Evolutionary conservation across 2,888 invertebrate species (phyloP), one percentile per base, ranked within the genome.

Genomic region (Oscheius myriophilus): DNA sequence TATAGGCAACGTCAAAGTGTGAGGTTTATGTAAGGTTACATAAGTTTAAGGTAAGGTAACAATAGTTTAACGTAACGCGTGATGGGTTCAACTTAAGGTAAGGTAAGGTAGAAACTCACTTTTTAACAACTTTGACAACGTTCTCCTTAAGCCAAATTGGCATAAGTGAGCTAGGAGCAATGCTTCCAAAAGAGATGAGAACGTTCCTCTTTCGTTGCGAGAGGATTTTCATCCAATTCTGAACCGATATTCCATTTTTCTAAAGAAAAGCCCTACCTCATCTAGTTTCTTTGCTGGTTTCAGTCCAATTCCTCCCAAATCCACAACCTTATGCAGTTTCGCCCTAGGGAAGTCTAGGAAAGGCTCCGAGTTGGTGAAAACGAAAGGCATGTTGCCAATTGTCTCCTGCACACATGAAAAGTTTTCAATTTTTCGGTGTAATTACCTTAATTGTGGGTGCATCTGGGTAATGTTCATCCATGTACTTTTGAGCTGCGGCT

Each of bases 121-220:
- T 41, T 21, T 58, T 26, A 11, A 45, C n/a, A 2, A 66, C 58
- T 49, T 45, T 66, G 18, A 66, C 23, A 25, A 66, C 57, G 39
- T 66, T 66, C n/a, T 57, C 57, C 51, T 66, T 66, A n/a, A 33
- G 42, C n/a, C 33, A 57, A 18, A 49, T 39, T 12, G 55, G 46
- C 66, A 66, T 66, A 11, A 21, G 39, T 9, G 45, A 57, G 23
- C 46, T 45, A 1, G 66, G 66, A 57, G 58, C 55, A 14, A 66
- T 46, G 26, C 57, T 57, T 25, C 66, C 66, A 51, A 66, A 66
- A 12, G 66, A 66, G 39, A 66, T 57, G 16, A 66, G 49, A 9
- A 58, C 66, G 39, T 51, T 66, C 25, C 25, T 45, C 43, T 45
- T 39, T n/a, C 66, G 57, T 21, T 52, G 33, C 9, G 51, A 41